Conservation (phyloP, 1,140 invertebrate genomes). For the Hypsibius dujardini region DNA sequence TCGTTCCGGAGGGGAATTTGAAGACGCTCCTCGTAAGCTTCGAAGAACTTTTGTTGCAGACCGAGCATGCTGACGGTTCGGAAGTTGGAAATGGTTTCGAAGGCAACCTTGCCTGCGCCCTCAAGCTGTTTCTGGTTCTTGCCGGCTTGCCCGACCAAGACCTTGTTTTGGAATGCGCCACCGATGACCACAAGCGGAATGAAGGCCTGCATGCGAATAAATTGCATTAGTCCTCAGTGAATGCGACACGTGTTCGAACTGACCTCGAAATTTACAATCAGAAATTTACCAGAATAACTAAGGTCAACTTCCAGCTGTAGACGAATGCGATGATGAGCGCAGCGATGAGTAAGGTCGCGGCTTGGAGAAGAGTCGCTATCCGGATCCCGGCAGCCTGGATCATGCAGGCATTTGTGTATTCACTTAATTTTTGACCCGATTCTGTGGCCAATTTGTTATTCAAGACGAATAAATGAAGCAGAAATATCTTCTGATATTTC, state of each 20-base stretch:
- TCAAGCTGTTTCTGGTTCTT: constrained; percentile 41
- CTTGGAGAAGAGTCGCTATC: constrained; percentile 57
- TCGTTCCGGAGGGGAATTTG: constrained; percentile 26
- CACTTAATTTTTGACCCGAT: too few relatives aligned
- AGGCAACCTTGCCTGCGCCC: constrained; percentile 22
- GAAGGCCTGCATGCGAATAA: too few relatives aligned
- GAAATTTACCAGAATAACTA: constrained; percentile 54
- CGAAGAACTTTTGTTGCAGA: constrained; percentile 19
- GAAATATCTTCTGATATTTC: constrained; percentile 18
- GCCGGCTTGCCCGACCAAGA: constrained; percentile 45
- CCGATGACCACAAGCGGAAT: constrained; percentile 56
- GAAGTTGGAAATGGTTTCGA: constrained; percentile 27
- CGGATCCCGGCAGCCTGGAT: constrained; percentile 55
- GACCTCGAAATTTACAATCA: too few relatives aligned
- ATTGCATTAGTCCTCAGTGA: too few relatives aligned
- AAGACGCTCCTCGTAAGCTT: constrained; percentile 19
- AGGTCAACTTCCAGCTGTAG: constrained; percentile 60
- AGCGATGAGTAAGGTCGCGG: constrained; percentile 49
- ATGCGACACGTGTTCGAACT: too few relatives aligned
- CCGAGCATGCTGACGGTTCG: constrained; percentile 41
- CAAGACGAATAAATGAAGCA: too few relatives aligned
- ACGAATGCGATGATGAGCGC: constrained; percentile 53
- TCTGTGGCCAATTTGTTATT: too few relatives aligned
- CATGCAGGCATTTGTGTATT: too few relatives aligned
- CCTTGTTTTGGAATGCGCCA: constrained; percentile 53